Evolutionary conservation across 2,888 invertebrate genomes (phyloP).

Genomic region (Sinodicranocentrus sp.): DNA sequence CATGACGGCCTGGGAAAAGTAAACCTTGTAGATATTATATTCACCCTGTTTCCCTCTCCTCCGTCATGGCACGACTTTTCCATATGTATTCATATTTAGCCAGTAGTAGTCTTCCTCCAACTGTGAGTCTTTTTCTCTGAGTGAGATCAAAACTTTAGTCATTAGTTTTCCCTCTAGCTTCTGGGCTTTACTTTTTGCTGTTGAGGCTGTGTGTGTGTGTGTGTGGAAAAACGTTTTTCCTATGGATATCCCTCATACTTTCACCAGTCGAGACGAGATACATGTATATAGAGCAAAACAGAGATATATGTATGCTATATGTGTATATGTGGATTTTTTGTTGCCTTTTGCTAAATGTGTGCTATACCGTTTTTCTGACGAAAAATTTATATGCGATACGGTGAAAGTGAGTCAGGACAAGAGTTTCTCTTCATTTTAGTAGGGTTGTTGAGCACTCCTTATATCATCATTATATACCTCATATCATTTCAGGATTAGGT

Average conservation of each 20-base stretch:
- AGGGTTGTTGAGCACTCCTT: slow-evolving; percentile 28
- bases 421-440: slow-evolving; percentile 39
- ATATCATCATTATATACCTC: slow-evolving; percentile 51
- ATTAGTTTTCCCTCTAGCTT: slow-evolving; percentile 70
- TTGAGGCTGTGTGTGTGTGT: no score
- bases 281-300: no score
- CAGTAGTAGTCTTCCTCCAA: neutral
- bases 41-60: neutral
- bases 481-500: slow-evolving; percentile 56
- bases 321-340: no score
- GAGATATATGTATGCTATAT: no score
- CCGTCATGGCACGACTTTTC: neutral
- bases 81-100: slow-evolving; percentile 57
- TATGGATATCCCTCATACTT: no score
- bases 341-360: no score
- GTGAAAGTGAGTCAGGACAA: slow-evolving; percentile 57
- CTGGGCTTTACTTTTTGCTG: slow-evolving; percentile 62
- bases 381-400: slow-evolving; percentile 20
- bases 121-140: slow-evolving; percentile 46
- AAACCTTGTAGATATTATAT: no score
- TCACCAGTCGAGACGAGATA: no score
- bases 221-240: no score
- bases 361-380: no score
- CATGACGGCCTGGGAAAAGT: neutral
- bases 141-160: slow-evolving; percentile 72